These are phyloP conservation scores for Mellilla xanthometata DNA, from an alignment of 2,888 invertebrate genomes.

Conservation along the genomic window DNA sequence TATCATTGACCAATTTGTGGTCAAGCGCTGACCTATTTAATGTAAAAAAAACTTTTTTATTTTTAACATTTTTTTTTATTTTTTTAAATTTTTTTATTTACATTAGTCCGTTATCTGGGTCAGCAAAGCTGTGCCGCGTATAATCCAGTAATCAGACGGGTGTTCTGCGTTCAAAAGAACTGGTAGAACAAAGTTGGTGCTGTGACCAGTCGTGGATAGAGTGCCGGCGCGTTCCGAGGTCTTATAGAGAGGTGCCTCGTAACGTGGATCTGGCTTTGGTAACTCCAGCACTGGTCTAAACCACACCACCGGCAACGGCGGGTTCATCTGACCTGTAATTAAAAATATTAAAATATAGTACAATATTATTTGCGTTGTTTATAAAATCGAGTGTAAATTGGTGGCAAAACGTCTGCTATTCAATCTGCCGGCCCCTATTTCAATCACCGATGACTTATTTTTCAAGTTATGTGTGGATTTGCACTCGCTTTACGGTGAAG, in stretches of 20 bases:
- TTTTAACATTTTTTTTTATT: too few relatives aligned
- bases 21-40: too few relatives aligned
- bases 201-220: constrained; percentile 95
- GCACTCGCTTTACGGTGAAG: too few relatives aligned
- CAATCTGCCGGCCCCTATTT: too few relatives aligned
- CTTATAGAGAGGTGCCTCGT: constrained; percentile 92
- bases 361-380: too few relatives aligned
- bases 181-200: constrained; percentile 94
- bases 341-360: not conserved
- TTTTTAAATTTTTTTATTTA: too few relatives aligned
- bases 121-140: constrained; percentile 93
- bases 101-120: constrained; percentile 87
- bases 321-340: constrained; percentile 87
- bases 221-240: constrained; percentile 93
- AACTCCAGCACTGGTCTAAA: constrained; percentile 85
- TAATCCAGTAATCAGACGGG: constrained; percentile 91
- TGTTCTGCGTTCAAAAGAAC: constrained; percentile 86
- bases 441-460: too few relatives aligned
- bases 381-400: too few relatives aligned
- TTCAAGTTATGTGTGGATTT: too few relatives aligned
- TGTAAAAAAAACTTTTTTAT: too few relatives aligned
- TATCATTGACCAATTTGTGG: too few relatives aligned
- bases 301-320: constrained; percentile 85
- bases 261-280: constrained; percentile 84
- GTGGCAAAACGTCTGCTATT: too few relatives aligned